Base-by-base conservation (phyloP, 2,797 vertebrate genomes). In the Smutsia temminckii region DNA sequence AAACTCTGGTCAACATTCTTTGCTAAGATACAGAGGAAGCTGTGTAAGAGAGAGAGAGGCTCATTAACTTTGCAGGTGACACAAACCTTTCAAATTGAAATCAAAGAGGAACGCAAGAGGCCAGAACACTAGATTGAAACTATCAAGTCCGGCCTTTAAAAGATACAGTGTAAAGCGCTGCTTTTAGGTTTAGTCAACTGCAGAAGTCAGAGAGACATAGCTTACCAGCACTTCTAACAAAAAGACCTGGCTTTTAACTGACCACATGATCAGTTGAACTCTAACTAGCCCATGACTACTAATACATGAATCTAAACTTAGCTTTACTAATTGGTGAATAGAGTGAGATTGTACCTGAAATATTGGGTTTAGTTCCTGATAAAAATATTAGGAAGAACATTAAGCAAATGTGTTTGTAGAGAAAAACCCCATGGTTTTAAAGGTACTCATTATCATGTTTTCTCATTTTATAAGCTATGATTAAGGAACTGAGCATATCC, bases 241-340 rank as follows among this genome's bases (percentile, higher is more conserved):
- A 75, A 85, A 69, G n/a, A 90, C 4, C 6, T 66, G 10, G 21
- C 40, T 95, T 94, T 93, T 75, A 74, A 86, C 75, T 94, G 89
- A 69, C 42, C 55, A 16, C 18, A 63, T 71, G 29, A 77, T 89
- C 69, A 77, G 4, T 8, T 4, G 7, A 87, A 32, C 27, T 17
- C 2, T 75, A 81, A 69, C 14, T 27, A 83, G 40, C 5, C 8
- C 40, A 9, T 42, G 27, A 68, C 9, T 81, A 34, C 18, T 92
- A 72, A 61, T 34, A 68, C 20, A 20, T 57, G 53, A 86, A 37
- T 64, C 21, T 51, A 90, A 79, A 84, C 25, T 87, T 81, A 85
- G 25, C 68, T 85, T 63, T 37, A 64, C 37, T 66, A 88, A 91
- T 27, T 53, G 51, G 10, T 55, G 46, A 46, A 12, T 46, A 46